phyloP scores from a whole-genome alignment of 2,888 invertebrate species.

The Eilema griseolum region DNA sequence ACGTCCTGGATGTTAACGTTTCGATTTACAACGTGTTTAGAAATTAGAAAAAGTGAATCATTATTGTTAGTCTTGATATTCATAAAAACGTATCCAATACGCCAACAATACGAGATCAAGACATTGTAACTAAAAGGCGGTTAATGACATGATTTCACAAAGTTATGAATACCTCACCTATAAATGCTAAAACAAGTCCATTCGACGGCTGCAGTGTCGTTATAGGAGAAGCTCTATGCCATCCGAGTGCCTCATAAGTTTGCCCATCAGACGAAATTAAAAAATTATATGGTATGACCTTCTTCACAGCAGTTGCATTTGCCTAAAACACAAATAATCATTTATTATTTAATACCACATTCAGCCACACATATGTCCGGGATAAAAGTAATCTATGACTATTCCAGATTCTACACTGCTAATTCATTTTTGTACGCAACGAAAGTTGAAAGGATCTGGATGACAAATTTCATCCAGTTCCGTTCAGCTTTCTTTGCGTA shows the following conservation, averaged over 20 bases:
- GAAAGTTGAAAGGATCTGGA: too few species aligned
- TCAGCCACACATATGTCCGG: too few species aligned
- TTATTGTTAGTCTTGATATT: neutral
- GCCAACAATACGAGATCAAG: neutral
- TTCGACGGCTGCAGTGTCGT: conserved; percentile 49
- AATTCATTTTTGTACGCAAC: too few species aligned
- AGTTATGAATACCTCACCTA: conserved; percentile 62
- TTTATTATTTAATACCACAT: neutral
- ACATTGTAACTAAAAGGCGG: neutral
- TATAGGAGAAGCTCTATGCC: conserved; percentile 69
- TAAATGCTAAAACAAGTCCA: conserved; percentile 75
- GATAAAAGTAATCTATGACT: too few species aligned
- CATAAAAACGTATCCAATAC: neutral
- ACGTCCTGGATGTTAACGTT: too few species aligned
- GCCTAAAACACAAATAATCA: conserved; percentile 14
- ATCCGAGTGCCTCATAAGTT: conserved; percentile 81
- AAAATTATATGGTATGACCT: conserved; percentile 77
- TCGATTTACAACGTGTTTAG: too few species aligned
- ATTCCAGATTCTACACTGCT: too few species aligned
- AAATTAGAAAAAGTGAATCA: neutral
- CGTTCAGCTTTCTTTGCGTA: neutral
- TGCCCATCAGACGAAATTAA: conserved; percentile 80
- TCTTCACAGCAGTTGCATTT: conserved; percentile 36
- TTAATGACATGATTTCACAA: neutral
- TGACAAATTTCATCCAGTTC: too few species aligned